Evolutionary conservation across 2,888 invertebrate species (phyloP), one percentile per base, ranked within the genome.

Genomic region (Drosophila austrosaltans): DNA sequence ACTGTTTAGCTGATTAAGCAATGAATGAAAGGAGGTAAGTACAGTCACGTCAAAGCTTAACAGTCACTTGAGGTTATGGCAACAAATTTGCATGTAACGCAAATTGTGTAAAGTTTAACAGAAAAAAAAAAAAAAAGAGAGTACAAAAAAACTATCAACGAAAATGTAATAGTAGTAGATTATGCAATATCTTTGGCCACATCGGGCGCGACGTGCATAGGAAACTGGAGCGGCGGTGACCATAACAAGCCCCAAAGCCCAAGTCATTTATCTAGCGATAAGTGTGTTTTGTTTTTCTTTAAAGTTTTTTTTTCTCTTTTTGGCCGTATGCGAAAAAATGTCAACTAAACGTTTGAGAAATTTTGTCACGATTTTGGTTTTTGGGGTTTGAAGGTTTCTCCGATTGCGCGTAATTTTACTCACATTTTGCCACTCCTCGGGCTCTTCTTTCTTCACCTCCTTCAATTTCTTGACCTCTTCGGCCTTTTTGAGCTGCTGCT

Each of bases 341-440:
- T 53, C 53, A 69, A 63, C 59, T 28, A n/a, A 25, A 66, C 57
- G 44, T 69, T 78, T 79, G 67, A 69, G 63, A 85, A 79, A 85
- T 82, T 48, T 78, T 85, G 82, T 82, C 82, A 82, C 82, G 86
- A 85, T 75, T 78, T 68, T 57, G 48, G 57, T 48, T 25, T 64
- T 60, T 53, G 66, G 71, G 66, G 40, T 25, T 68, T 64, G 64
- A 65, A 53, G 69, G 63, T 82, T 79, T 77, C 64, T 67, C 22
- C 32, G 22, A 40, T 6, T 48, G 44, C 66, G 63, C 44, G n/a
- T 32, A 3, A 30, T 25, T 53, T 22, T 82, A 92, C 95, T 95
- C 93, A 97, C 97, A 94, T 96, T 96, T 93, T 97, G 97, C 97
- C 97, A 97, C 91, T 97, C 97, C 93, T 97, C 97, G 77, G 96